Evolutionary conservation across 2,797 vertebrate genomes (phyloP), one percentile per base, ranked within the genome.

Genomic region (Urosaurus nigricauda): DNA sequence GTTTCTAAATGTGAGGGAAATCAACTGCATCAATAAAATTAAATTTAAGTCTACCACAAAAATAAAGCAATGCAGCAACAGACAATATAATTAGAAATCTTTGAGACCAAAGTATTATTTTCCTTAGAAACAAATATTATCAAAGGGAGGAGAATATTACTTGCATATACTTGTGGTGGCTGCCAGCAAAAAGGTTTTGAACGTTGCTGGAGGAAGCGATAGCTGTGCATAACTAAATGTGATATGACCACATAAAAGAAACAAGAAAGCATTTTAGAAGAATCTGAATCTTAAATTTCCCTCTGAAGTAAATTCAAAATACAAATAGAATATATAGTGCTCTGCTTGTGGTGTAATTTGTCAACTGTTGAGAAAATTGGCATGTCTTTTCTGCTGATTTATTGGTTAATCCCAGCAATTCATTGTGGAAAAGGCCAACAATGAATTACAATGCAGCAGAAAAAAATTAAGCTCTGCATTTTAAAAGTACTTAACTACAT

Each of bases 351-450:
- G 90, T 95, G 94, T 96, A 97, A 97, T 97, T 97, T 97, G 96
- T 97, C 97, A 97, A 90, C 93, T 94, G 93, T 90, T 96, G 95
- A 96, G 95, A 95, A 97, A 97, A 97, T 96, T 97, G 97, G 96
- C 97, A 96, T 96, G 96, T 96, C 97, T 97, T 96, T 96, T 95
- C 94, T 94, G 91, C 93, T 97, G 97, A 97, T 97, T 97, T 97
- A 97, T 97, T 96, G 95, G 96, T 95, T 96, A 96, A 97, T 97
- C 95, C 95, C 93, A 96, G 96, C 96, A 96, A 96, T 97, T 96
- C 97, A 96, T 93, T 96, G 96, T 84, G 70, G 96, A 96, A 97
- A 97, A 97, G 96, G 96, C 96, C 96, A 97, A 96, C 96, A 95
- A 96, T 96, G 96, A 97, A 97, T 97, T 97, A 97, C 96, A 95